Percentiles rank a stretch among this genome's conserved stretches.
These are phyloP conservation scores for Amazona finschi DNA, from an alignment of 2,797 vertebrate genomes.

Conservation along the genomic window DNA sequence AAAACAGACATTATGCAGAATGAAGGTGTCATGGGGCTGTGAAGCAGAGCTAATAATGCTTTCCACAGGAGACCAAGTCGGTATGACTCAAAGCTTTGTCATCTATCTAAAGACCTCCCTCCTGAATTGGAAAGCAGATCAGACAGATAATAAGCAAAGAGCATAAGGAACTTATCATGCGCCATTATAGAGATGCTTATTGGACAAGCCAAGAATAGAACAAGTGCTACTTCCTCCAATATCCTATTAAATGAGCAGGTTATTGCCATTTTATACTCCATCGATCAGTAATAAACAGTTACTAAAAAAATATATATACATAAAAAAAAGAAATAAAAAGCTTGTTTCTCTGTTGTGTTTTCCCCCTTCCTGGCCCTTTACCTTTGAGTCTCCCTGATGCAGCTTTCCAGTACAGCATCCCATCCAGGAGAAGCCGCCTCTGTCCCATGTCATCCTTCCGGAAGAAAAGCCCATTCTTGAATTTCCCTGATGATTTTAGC, in stretches of 20 bases:
- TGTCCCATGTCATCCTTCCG: conserved; percentile 85
- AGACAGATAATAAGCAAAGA: conserved; percentile 44
- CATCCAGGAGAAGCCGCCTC: conserved; percentile 82
- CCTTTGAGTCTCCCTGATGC: conserved; percentile 94
- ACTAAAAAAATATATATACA: background rate
- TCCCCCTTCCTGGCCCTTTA: conserved; percentile 34
- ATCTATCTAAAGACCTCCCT: conserved; percentile 39
- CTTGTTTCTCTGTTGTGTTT: background rate
- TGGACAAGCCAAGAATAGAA: conserved; percentile 60
- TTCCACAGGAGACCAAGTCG: conserved; percentile 23
- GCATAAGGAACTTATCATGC: conserved; percentile 19
- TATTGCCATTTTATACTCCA: conserved; percentile 22
- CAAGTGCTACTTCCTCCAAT: conserved; percentile 55
- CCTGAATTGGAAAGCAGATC: conserved; percentile 29
- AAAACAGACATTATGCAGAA: background rate
- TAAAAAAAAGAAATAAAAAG: background rate
- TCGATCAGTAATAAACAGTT: conserved; percentile 35
- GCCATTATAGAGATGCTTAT: conserved; percentile 31
- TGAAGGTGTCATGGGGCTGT: background rate
- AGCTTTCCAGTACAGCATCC: conserved; percentile 89
- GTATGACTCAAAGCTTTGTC: conserved; percentile 58
- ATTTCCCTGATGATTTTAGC: conserved; percentile 85
- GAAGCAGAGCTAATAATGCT: conserved; percentile 46
- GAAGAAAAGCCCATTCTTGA: conserved; percentile 88
- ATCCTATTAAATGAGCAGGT: conserved; percentile 44